Conservation (phyloP, 2,113 vertebrate genomes). For the Proteles cristata region DNA sequence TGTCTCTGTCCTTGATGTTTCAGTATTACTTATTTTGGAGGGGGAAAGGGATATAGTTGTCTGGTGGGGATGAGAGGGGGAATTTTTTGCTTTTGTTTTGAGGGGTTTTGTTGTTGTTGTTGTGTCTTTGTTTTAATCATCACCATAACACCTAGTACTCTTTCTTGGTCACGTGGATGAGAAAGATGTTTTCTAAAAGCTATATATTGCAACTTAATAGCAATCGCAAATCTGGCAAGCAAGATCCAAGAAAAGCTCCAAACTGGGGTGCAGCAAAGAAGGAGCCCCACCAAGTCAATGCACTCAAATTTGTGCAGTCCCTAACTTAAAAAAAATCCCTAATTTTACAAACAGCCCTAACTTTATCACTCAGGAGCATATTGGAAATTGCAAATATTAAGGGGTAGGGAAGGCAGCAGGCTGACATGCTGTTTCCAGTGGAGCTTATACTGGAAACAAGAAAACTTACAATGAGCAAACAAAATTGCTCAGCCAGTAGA, state of each 20-base stretch:
- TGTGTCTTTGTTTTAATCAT: background rate
- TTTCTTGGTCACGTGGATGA: background rate
- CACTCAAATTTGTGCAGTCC: background rate
- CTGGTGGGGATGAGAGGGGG: background rate
- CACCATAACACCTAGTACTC: background rate
- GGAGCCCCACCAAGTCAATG: background rate
- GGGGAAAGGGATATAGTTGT: background rate
- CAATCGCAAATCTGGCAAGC: background rate
- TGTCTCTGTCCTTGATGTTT: background rate
- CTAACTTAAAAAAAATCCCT: background rate
- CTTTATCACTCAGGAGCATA: background rate
- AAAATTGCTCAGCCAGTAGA: background rate
- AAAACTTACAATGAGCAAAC: background rate
- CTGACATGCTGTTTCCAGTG: background rate
- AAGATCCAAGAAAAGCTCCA: background rate
- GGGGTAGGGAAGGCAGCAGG: background rate
- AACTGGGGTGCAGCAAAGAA: background rate
- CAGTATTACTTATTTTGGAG: background rate
- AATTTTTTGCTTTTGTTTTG: background rate
- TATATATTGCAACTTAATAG: background rate
- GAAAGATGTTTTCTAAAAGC: background rate
- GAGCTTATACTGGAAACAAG: background rate
- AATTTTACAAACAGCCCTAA: background rate
- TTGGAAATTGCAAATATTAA: background rate
- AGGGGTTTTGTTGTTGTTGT: background rate